Conservation (phyloP, 2,797 vertebrate genomes). For the Spinibarbus caldwelli region DNA sequence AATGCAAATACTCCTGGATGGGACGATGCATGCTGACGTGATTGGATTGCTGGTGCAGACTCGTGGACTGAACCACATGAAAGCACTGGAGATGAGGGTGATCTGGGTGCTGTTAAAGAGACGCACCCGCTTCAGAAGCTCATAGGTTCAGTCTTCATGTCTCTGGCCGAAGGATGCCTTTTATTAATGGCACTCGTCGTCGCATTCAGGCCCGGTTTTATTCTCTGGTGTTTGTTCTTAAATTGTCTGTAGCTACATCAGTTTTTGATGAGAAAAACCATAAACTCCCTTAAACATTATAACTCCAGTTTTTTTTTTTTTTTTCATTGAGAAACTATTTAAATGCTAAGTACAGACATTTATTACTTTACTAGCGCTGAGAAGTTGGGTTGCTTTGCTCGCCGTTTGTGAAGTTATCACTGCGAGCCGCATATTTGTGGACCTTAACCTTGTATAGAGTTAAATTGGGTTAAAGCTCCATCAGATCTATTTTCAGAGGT, state of each 20-base stretch:
- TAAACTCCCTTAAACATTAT: background rate
- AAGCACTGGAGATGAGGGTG: conserved; percentile 75
- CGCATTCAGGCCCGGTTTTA: conserved; percentile 57
- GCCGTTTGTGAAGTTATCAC: conserved; percentile 31
- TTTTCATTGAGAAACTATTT: conserved; percentile 27
- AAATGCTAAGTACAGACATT: conserved; percentile 8
- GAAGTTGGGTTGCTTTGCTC: conserved; percentile 15
- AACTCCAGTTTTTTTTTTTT: background rate
- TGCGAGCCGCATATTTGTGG: background rate
- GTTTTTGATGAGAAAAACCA: conserved; percentile 36
- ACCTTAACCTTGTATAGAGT: conserved; percentile 26
- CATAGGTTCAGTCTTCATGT: conserved; percentile 83
- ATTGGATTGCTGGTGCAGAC: conserved; percentile 84
- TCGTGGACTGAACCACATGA: conserved; percentile 93
- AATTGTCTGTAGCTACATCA: conserved; percentile 53
- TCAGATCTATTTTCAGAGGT: conserved; percentile 13
- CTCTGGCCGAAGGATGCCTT: conserved; percentile 76
- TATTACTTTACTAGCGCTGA: conserved; percentile 26
- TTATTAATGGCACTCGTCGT: conserved; percentile 75
- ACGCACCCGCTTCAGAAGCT: conserved; percentile 89
- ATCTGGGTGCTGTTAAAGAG: conserved; percentile 89
- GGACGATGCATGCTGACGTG: conserved; percentile 90
- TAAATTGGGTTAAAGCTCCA: conserved; percentile 29
- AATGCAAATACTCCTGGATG: conserved; percentile 92
- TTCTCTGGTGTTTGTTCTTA: conserved; percentile 69